Evolutionary conservation across 2,113 vertebrate species (phyloP).

Genomic region (Xenopus borealis): DNA sequence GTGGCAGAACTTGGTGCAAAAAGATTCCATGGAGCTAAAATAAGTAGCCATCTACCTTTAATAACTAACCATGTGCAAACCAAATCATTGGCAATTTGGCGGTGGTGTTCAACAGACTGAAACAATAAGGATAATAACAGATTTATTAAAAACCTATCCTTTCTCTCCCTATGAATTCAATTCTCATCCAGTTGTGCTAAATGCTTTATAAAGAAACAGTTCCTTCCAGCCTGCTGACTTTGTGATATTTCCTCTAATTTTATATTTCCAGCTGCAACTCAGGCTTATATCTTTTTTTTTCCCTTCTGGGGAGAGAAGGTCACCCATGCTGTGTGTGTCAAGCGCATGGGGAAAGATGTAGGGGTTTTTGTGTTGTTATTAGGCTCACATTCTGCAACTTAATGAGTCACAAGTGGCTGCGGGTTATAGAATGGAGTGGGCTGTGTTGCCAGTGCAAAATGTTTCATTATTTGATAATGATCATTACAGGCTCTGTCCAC

Average conservation of each 20-base stretch:
- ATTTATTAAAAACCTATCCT: conserved; percentile 25
- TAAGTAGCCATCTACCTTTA: neutral
- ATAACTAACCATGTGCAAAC: conserved; percentile 23
- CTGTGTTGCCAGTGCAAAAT: conserved; percentile 18
- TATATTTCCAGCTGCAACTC: conserved; percentile 18
- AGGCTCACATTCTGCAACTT: conserved; percentile 14
- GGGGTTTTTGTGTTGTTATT: conserved; percentile 22
- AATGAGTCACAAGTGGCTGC: conserved; percentile 29
- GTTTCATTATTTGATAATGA: conserved; percentile 18
- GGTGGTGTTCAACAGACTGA: conserved; percentile 11
- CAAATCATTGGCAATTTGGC: conserved; percentile 29
- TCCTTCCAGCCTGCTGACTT: conserved; percentile 25
- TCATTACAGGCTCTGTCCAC: conserved; percentile 13
- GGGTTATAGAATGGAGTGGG: neutral
- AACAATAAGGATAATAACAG: conserved; percentile 34
- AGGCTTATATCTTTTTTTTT: conserved; percentile 4
- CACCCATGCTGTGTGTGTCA: conserved; percentile 19
- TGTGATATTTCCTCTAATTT: conserved; percentile 34
- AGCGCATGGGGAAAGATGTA: conserved; percentile 15
- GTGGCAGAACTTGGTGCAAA: neutral
- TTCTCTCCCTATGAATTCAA: conserved; percentile 9
- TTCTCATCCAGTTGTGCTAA: neutral
- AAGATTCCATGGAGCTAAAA: neutral
- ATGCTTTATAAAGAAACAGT: conserved; percentile 12
- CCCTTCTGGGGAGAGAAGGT: conserved; percentile 17